Evolutionary conservation across 2,113 vertebrate genomes (phyloP).

Genomic region (Oophaga pumilio): DNA sequence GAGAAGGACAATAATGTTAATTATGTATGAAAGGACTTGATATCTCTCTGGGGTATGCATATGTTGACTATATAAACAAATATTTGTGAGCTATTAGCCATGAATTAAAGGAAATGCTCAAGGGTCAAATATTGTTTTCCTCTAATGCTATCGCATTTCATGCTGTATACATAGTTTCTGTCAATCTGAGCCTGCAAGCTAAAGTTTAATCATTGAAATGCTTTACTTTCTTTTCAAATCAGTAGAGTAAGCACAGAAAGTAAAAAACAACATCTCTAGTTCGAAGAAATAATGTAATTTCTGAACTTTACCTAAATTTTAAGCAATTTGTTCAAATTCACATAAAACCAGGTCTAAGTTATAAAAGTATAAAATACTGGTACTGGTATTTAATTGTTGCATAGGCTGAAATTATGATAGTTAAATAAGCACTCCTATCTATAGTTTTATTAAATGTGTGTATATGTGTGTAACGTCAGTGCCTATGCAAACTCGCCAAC

Average conservation of each 20-base stretch:
- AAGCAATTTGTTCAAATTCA: background rate
- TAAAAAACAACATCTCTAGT: background rate
- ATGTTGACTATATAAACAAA: conserved; percentile 1
- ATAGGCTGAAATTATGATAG: background rate
- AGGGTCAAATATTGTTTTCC: background rate
- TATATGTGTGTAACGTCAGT: no score
- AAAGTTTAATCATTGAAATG: background rate
- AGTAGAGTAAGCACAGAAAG: background rate
- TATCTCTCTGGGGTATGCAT: background rate
- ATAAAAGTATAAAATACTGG: conserved; percentile 6
- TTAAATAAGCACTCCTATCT: no score
- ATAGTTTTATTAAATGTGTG: no score
- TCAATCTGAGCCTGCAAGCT: background rate
- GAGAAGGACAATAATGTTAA: background rate
- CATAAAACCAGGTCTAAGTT: background rate
- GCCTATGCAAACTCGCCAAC: no score
- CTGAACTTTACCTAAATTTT: conserved; percentile 35
- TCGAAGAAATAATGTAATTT: background rate
- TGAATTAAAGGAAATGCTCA: conserved; percentile 3
- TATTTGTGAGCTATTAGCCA: background rate
- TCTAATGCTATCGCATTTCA: background rate
- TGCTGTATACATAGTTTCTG: background rate
- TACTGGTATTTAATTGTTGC: background rate
- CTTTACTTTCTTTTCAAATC: conserved; percentile 9
- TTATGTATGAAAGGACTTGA: background rate